A percentile compares a stretch with the other conserved stretches of the same genome.
Evolutionary conservation across 2,888 invertebrate genomes (phyloP).

Genomic region (Theristus sp.): DNA sequence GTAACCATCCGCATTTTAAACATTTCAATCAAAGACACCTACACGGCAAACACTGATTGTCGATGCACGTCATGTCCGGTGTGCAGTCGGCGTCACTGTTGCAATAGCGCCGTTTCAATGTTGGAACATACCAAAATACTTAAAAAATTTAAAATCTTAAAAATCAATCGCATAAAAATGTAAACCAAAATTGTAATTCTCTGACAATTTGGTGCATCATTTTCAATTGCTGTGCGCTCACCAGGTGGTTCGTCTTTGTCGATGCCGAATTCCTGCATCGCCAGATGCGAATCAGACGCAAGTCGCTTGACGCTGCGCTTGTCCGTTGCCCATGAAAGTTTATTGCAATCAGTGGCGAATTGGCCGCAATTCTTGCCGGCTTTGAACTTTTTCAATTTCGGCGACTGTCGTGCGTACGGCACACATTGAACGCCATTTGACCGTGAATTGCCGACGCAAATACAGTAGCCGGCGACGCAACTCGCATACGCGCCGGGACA

Average conservation of each 20-base stretch:
- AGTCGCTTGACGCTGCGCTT: background rate
- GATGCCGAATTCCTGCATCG: background rate
- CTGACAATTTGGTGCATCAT: background rate
- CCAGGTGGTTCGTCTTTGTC: background rate
- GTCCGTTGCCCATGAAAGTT: background rate
- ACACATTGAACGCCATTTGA: slow-evolving; percentile 4
- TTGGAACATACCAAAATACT: background rate
- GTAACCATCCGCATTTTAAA: too few species aligned
- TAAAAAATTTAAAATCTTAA: background rate
- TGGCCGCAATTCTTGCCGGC: background rate
- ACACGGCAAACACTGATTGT: slow-evolving; percentile 1
- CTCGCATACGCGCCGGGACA: background rate
- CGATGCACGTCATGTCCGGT: slow-evolving; percentile 4
- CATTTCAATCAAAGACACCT: too few species aligned
- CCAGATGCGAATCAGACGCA: background rate
- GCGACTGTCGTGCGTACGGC: background rate
- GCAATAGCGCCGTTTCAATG: background rate
- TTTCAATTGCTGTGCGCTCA: background rate
- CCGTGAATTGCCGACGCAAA: slow-evolving; percentile 2
- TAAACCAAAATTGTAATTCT: background rate
- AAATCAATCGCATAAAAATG: background rate
- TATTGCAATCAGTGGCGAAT: background rate
- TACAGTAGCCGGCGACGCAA: slow-evolving; percentile 3
- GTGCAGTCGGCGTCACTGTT: slow-evolving; percentile 1
- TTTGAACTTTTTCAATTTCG: background rate